A percentile compares a stretch with the other conserved stretches of the same genome.
phyloP scores from a whole-genome alignment of 2,797 vertebrate species.

The Basileuterus tristriatus region DNA sequence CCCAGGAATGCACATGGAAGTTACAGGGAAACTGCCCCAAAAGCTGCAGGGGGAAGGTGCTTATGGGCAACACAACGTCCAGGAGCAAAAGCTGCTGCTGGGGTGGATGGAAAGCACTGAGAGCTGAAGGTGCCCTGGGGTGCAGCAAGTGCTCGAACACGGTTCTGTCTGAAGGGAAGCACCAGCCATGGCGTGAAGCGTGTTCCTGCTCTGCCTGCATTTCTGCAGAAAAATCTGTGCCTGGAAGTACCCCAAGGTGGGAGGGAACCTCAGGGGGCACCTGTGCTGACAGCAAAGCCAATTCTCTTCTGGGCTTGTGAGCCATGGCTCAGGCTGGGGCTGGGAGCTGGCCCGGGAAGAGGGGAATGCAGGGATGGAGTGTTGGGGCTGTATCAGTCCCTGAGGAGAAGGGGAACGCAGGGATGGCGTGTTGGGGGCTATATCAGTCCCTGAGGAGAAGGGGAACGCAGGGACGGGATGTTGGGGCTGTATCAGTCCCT shows the following conservation, averaged over 20 bases:
- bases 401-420: rapidly evolving
- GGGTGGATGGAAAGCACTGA: background rate
- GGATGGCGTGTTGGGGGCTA: rapidly evolving
- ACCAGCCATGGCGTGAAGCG: rapidly evolving
- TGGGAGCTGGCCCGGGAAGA: background rate
- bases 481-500: rapidly evolving
- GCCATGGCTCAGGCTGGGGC: background rate
- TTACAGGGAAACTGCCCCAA: background rate
- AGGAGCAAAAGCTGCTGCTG: background rate
- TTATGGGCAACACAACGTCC: background rate
- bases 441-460: rapidly evolving
- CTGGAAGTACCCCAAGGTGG: background rate
- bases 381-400: too few species aligned
- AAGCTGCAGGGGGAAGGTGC: background rate
- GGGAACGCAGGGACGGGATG: rapidly evolving
- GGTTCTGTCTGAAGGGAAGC: background rate
- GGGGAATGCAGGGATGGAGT: background rate
- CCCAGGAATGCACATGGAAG: rapidly evolving
- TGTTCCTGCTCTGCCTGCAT: background rate
- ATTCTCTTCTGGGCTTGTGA: too few species aligned
- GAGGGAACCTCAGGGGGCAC: background rate
- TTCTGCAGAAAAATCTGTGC: background rate
- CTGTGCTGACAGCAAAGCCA: background rate
- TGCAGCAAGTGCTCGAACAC: background rate
- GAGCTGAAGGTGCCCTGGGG: background rate